Evolutionary conservation across 2,888 invertebrate genomes (phyloP).

Genomic region (Dasypolia templi): DNA sequence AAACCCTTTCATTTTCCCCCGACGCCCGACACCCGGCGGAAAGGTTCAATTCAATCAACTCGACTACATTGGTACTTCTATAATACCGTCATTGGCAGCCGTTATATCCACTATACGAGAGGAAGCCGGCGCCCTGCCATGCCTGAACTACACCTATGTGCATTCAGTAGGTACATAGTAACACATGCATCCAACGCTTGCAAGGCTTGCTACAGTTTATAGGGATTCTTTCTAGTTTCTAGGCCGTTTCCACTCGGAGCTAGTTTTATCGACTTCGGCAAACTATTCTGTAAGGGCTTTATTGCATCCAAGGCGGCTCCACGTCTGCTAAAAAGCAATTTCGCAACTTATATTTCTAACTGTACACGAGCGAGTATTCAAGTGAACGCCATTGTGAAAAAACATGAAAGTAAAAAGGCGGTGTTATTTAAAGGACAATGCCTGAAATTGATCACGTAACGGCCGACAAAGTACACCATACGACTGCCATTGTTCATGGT

Average conservation of each 20-base stretch:
- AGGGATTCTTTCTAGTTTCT: constrained; percentile 42
- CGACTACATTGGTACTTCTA: constrained; percentile 6
- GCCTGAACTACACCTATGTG: background rate
- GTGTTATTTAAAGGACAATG: constrained; percentile 60
- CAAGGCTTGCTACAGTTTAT: constrained; percentile 7
- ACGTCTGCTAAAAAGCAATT: constrained; percentile 25
- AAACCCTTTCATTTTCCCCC: constrained; percentile 7
- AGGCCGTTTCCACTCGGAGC: constrained; percentile 17
- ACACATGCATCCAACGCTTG: constrained; percentile 6
- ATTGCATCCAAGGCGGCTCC: constrained; percentile 25
- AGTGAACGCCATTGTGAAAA: constrained; percentile 32
- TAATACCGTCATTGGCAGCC: constrained; percentile 10
- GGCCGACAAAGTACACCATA: constrained; percentile 44
- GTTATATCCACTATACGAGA: background rate
- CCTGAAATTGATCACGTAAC: constrained; percentile 57
- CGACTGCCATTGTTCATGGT: constrained; percentile 38
- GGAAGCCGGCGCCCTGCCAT: constrained; percentile 1
- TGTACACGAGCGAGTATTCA: constrained; percentile 21
- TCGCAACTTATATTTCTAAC: constrained; percentile 31
- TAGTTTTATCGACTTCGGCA: constrained; percentile 35
- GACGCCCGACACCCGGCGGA: background rate
- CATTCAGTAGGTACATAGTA: background rate
- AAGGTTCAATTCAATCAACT: constrained; percentile 29
- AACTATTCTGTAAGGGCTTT: constrained; percentile 27
- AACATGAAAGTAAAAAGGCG: constrained; percentile 32